Evolutionary conservation across 2,888 invertebrate genomes (phyloP), one percentile per base, ranked within the genome.

Genomic region (Cosmia trapezina): DNA sequence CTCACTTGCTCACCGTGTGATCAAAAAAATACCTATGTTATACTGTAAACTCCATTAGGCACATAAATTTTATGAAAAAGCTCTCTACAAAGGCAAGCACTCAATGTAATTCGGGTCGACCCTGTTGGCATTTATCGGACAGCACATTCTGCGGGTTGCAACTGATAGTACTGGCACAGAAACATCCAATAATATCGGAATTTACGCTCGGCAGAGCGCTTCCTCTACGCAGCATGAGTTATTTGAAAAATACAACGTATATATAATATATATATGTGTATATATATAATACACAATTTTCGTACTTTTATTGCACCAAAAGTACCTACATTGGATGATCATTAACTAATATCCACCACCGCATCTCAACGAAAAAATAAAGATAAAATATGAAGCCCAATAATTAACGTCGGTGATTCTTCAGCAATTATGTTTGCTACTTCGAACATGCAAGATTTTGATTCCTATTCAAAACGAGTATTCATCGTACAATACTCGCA

Each of bases 401-500:
- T 49, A 49, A 49, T 49, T 17, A 57, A 28, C 37, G 37, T 37
- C 11, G 11, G 5, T n/a, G 11, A 59, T 59, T 47, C 45, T 6
- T 9, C 49, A 49, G 3, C 12, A 41, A 43, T 70, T 47, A 33
- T 49, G 22, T 37, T 59, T 37, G 12, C 22, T 12, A 57, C 6
- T 57, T 4, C 54, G 45, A 73, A 63, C 7, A 49, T 3, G 14
- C 63, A 53, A 43, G 22, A 54, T 33, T 43, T 41, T 47, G 17
- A 63, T 47, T 43, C 4, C 41, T 4, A 33, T 22, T 62, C 4
- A 47, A n/a, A 74, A 17, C n/a, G 33, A 63, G 74, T 75, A 60
- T 64, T 54, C 28, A 33, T 43, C 19, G 12, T 8, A 4, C n/a
- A 22, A 51, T 41, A 53, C 33, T 22, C 22, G 2, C n/a, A 12